These are phyloP conservation scores for Megamerina dolium DNA, from an alignment of 2,888 invertebrate species.

Conservation along the genomic window DNA sequence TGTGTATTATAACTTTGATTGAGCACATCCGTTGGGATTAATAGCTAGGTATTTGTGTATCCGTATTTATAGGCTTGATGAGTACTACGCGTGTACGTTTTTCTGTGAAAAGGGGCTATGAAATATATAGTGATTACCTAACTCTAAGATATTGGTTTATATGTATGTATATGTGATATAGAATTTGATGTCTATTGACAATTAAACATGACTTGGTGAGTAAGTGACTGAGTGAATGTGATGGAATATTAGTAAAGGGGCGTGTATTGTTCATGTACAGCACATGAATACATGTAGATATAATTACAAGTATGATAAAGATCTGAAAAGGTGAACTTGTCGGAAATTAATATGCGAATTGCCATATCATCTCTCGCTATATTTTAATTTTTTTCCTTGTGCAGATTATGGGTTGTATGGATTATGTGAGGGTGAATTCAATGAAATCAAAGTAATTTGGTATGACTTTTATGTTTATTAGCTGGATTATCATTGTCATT, in stretches of 20 bases:
- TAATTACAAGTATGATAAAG: not conserved
- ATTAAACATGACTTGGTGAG: constrained; percentile 32
- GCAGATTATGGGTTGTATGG: constrained; percentile 1
- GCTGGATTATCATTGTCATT: constrained; percentile 39
- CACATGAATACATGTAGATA: not conserved
- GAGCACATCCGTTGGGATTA: constrained; percentile 48
- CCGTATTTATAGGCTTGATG: constrained; percentile 16
- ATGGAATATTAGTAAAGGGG: not conserved
- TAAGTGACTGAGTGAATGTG: constrained; percentile 1
- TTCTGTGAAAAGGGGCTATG: not conserved
- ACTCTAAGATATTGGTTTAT: constrained; percentile 44
- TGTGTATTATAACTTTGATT: constrained; percentile 34
- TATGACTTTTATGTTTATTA: constrained; percentile 37
- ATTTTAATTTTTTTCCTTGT: not conserved
- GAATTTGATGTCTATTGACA: constrained; percentile 45
- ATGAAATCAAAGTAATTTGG: constrained; percentile 32
- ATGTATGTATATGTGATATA: constrained; percentile 43
- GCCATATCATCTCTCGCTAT: not conserved
- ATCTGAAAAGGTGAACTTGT: not conserved
- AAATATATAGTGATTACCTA: constrained; percentile 23
- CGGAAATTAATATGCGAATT: constrained; percentile 3
- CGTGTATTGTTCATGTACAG: not conserved
- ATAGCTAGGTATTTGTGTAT: constrained; percentile 31
- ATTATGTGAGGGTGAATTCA: constrained; percentile 10
- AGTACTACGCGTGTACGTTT: not conserved